Evolutionary conservation across 1,140 invertebrate species (phyloP), one percentile per base, ranked within the genome.

Genomic region (Diorhabda carinulata): DNA sequence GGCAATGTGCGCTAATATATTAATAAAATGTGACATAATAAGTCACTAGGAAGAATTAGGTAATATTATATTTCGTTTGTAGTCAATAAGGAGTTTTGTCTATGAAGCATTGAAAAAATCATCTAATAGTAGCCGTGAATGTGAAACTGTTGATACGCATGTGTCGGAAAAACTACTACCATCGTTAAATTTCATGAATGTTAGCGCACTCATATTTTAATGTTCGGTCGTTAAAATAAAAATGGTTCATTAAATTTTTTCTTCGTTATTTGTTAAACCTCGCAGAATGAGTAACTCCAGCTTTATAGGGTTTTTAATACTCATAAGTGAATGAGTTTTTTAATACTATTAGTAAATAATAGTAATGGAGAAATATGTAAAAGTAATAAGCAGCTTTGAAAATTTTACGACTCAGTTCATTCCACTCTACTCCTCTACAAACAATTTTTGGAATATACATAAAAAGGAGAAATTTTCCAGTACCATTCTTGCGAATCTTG

Each of bases 321-420:
- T 52, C 6, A 52, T 52, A 52, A 52, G 47, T 52, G 47, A 52
- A 52, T 52, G 47, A n/a, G n/a, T 52, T n/a, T 52, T 4, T 6
- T 52, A 52, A 52, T n/a, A 52, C n/a, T 52, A 52, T 52, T 52
- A n/a, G 47, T 52, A 52, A 52, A 52, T 52, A 6, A 52, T 52
- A 52, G n/a, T 52, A 6, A 52, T 52, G n/a, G 6, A 52, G 6
- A 52, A 52, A 52, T 52, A 6, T 52, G 47, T 9, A 52, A 52
- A 52, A 52, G 25, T 25, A 25, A 25, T 25, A 25, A 25, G 25
- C 25, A 25, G 25, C 25, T 25, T 25, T 25, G 25, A 25, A 25
- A 25, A 25, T 25, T 25, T 25, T 25, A 25, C 25, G 25, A 25
- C 25, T 25, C 25, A 25, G 25, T 25, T 25, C 25, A 25, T 25